Evolutionary conservation across 2,113 vertebrate genomes (phyloP).

Genomic region (Calidris pygmaea): DNA sequence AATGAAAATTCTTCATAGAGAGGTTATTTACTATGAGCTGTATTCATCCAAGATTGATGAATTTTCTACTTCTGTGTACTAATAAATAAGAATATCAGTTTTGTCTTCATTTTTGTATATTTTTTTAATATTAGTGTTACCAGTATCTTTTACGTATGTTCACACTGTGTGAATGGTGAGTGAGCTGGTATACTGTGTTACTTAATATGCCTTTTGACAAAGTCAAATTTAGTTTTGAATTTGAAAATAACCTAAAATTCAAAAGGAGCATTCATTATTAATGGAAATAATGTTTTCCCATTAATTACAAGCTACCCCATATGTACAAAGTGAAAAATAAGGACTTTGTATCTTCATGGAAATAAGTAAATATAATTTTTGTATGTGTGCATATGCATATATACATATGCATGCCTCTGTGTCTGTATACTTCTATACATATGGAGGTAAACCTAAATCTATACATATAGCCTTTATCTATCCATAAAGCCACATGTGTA

Average conservation of each 20-base stretch:
- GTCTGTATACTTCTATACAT: not conserved
- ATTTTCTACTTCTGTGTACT: not conserved
- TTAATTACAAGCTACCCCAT: not conserved
- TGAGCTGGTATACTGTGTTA: not conserved
- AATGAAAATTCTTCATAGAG: not conserved
- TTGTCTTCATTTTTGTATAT: not conserved
- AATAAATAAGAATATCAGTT: not conserved
- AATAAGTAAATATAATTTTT: not conserved
- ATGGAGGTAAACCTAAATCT: not conserved
- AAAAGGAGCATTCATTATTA: not conserved
- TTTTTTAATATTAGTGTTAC: not conserved
- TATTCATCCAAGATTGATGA: not conserved
- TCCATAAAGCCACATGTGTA: not conserved
- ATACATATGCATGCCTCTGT: not conserved
- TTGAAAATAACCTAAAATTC: not conserved
- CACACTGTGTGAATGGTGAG: not conserved
- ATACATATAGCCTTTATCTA: not conserved
- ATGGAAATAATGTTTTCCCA: not conserved
- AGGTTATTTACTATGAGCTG: not conserved
- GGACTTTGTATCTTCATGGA: not conserved
- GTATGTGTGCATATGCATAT: accelerated
- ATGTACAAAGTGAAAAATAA: not conserved
- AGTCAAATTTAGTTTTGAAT: not conserved
- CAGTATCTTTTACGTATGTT: not conserved
- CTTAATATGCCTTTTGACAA: not conserved